Evolutionary conservation across 2,797 vertebrate genomes (phyloP), one percentile per base, ranked within the genome.

Genomic region (Galago senegalensis): DNA sequence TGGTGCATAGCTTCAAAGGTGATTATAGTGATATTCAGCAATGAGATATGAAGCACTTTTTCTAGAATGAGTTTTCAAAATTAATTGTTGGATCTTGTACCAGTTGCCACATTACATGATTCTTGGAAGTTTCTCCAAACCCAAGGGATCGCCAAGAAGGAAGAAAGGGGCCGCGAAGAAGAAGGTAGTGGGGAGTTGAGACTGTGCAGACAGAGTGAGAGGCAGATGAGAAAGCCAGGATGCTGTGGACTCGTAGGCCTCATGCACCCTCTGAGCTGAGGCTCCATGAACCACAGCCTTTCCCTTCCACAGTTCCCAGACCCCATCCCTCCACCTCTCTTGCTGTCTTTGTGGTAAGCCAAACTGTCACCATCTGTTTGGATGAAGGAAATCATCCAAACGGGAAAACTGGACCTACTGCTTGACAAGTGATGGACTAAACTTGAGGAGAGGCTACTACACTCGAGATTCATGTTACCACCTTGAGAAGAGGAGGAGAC

Each of bases 281-380:
- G 31, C 65, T 34, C 65, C 7, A 17, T n/a, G 17, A 87, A 43
- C 67, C 56, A 29, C 29, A 34, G n/a, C 29, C 11, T 53, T 27
- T 49, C 9, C 11, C 29, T 23, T n/a, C 29, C 27, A 8, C 0
- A 0, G 0, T 29, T 56, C 3, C 43, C 9, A 37, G 27, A 18
- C 12, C 31, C 23, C 5, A 21, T n/a, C 17, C 1, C 7, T 49
- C 13, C 8, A 14, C 58, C 43, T 87, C 17, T 81, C n/a, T 9
- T 58, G 67, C 8, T 73, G 17, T 92, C 79, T 69, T 70, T 76
- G 95, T 91, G 81, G 80, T 73, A 79, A 89, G 53, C 37, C 72
- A 58, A 83, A 69, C 25, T 65, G 49, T 60, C 61, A 31, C 23
- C 9, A 46, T 95, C 67, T 60, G 17, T 82, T 87, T 9, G 3